phyloP scores from a whole-genome alignment of 2,888 invertebrate genomes.

The Strigamia crassipes region DNA sequence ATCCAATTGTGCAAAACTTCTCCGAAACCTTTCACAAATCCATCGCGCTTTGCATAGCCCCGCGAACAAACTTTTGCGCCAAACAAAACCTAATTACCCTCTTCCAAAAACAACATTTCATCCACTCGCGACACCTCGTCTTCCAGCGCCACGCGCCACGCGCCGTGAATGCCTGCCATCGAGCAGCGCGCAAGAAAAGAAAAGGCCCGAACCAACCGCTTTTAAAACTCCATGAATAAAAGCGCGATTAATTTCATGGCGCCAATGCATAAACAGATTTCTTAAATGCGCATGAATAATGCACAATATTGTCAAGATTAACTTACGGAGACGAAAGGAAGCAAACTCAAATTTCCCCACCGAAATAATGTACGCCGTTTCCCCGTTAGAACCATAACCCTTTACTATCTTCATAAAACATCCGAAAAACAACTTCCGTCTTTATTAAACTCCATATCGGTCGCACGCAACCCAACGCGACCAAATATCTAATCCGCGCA shows the following conservation, averaged over 20 bases:
- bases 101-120: background rate
- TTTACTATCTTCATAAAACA: conserved; percentile 28
- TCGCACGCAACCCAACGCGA: background rate
- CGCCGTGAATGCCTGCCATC: background rate
- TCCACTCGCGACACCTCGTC: conserved; percentile 15
- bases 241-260: conserved; percentile 15
- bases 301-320: conserved; percentile 40
- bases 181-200: too few species aligned
- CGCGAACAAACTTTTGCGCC: background rate
- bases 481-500: background rate
- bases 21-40: background rate
- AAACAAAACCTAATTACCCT: conserved; percentile 29
- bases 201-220: background rate
- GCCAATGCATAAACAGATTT: conserved; percentile 40
- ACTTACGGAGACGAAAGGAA: conserved; percentile 35
- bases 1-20: conserved; percentile 11
- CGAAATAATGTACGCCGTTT: background rate
- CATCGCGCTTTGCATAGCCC: background rate
- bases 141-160: background rate
- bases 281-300: conserved; percentile 42
- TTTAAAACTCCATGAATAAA: conserved; percentile 32
- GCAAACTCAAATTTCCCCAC: conserved; percentile 13
- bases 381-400: background rate
- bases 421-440: conserved; percentile 15
- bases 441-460: background rate